phyloP scores from a whole-genome alignment of 2,888 invertebrate genomes.

The Xestobium rufovillosum region DNA sequence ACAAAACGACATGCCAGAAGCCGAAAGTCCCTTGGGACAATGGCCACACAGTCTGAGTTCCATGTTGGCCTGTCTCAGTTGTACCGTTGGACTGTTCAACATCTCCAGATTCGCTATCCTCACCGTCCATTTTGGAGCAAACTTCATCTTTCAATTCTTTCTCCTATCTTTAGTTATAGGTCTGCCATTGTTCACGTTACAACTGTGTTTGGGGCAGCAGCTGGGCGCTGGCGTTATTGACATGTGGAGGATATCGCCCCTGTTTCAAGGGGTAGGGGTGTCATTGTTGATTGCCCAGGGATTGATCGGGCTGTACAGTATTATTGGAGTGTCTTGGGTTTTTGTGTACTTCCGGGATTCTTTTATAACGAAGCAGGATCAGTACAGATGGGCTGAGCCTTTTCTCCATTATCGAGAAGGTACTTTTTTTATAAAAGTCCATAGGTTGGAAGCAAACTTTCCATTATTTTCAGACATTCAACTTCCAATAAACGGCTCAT shows the following conservation, averaged over 20 bases:
- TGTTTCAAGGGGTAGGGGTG: conserved; percentile 85
- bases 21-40: conserved; percentile 49
- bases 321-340: conserved; percentile 86
- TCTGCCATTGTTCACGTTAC: conserved; percentile 76
- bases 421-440: conserved; percentile 24
- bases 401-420: conserved; percentile 62
- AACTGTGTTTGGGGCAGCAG: conserved; percentile 79
- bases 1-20: conserved; percentile 42
- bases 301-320: conserved; percentile 77
- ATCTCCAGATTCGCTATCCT: conserved; percentile 80
- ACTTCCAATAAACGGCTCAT: conserved; percentile 36
- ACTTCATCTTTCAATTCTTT: conserved; percentile 83
- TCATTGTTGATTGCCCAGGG: conserved; percentile 72
- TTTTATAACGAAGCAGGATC: conserved; percentile 71
- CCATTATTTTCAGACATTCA: conserved; percentile 32
- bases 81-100: conserved; percentile 82
- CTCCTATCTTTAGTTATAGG: conserved; percentile 63
- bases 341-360: conserved; percentile 83
- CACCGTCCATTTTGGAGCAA: conserved; percentile 80
- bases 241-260: conserved; percentile 90
- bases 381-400: conserved; percentile 75
- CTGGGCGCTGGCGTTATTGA: conserved; percentile 78
- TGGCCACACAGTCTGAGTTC: conserved; percentile 71
- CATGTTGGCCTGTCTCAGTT: conserved; percentile 73
- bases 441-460: no score